Base-by-base conservation (phyloP, 1,140 invertebrate species). In the Drusus annulatus region DNA sequence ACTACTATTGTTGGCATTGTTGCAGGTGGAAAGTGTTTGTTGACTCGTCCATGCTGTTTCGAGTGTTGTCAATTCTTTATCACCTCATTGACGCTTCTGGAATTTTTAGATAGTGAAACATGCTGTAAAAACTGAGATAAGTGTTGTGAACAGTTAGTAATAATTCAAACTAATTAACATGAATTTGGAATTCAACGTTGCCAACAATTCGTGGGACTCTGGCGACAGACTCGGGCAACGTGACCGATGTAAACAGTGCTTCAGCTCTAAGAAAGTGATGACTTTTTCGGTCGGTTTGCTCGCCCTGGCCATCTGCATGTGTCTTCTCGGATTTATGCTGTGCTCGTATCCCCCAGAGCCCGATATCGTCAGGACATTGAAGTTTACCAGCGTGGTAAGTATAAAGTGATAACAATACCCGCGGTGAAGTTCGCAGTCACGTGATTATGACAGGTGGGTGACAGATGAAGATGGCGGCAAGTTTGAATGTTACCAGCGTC, bases 301-400 rank as follows among this genome's bases (percentile, higher is more conserved):
- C 15, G 88, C 86, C 0, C 80, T 90, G 13, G 87, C 87, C 7
- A 87, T 90, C 0, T 82, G 88, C 15, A 88, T 88, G 74, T 89
- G 88, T 77, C 82, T 90, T 6, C 84, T 89, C 2, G 88, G 87
- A 6, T 90, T 88, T 78, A 87, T 87, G 71, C 87, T 89, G 8
- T 84, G 89, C 16, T 87, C 89, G 80, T 87, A 86, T 6, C 75
- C 87, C 16, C 87, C 88, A 0, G 87, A 87, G 50, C 17, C 56
- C 5, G 17, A 62, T 21, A 87, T 88, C 76, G 87, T 87, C 3
- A 89, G 87, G 85, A 90, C 89, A 3, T 84, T 90, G 51, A 85
- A 88, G 0, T 84, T 89, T 45, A 86, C 88, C 52, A 85, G 89
- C 54, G 87, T 90, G 76, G 88, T 90, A 84, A 89, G 88, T 87